Base-by-base conservation (phyloP, 1,140 invertebrate species). In the Pseudachorutes palmiensis region DNA sequence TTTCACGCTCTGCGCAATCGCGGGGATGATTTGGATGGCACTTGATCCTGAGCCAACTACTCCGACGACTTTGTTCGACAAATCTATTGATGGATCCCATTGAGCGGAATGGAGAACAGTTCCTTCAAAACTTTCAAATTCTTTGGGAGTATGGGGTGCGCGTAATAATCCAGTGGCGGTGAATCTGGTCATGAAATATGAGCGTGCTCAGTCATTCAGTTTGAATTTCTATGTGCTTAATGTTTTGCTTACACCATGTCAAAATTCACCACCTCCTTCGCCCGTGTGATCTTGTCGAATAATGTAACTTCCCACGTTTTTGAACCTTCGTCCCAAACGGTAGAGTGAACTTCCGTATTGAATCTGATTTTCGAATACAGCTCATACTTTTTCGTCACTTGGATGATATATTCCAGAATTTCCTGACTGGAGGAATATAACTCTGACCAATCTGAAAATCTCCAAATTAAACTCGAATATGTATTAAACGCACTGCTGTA, bases 11-110 rank as follows among this genome's bases (percentile, higher is more conserved):
- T 41, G 28, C 1, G 58, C 66, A 31, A 72, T 70, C 9, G 32
- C 45, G 30, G 68, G 68, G 28, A 72, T 62, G 12, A 72, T 60
- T 58, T 72, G 71, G 3, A 70, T 33, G 2, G 68, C 66, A 60
- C 49, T 68, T 0, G 68, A 62, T 26, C 71, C 71, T 28, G 55
- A 70, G 1, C 71, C 71, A 2, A 72, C 57, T 0, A 72, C 45
- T 16, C 41, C 71, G 2, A 72, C 71, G 0, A 26, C 28, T 64
- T 72, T 68, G 26, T 66, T 58, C 49, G 65, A 28, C 9, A 70
- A 19, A 2, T 68, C 30, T 29, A 72, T 45, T 2, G 49, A 26
- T 2, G 31, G 24, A 32, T 72, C 55, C 71, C 71, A 72, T 31
- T 66, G 22, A 14, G 64, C 61, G 3, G 69, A 62, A 33, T 68